Percentiles rank a stretch among this genome's conserved stretches.
phyloP scores from a whole-genome alignment of 2,113 vertebrate species.

The Helogale parvula region DNA sequence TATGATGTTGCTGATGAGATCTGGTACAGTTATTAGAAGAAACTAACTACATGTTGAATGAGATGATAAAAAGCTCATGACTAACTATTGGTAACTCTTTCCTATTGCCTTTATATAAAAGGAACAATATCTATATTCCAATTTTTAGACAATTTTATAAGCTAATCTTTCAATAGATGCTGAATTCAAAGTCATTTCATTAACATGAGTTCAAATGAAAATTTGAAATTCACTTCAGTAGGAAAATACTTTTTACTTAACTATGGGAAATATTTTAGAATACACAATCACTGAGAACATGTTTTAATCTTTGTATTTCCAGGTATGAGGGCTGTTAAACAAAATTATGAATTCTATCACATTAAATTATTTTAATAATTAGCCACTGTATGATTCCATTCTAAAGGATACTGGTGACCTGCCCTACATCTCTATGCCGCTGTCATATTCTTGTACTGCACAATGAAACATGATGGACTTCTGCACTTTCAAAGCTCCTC shows the following conservation, averaged over 20 bases:
- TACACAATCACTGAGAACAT: background rate
- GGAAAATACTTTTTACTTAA: background rate
- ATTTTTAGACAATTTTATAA: background rate
- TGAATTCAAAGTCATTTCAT: background rate
- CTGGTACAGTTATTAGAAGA: background rate
- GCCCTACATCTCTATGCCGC: background rate
- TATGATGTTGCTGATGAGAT: background rate
- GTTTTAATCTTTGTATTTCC: background rate
- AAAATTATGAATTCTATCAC: background rate
- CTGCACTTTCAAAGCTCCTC: slow-evolving; percentile 33
- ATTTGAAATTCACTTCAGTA: background rate
- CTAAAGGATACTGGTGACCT: background rate
- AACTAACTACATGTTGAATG: background rate
- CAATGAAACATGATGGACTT: slow-evolving; percentile 18
- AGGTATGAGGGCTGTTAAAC: background rate
- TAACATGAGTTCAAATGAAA: background rate
- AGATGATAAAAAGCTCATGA: background rate
- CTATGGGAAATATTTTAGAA: background rate
- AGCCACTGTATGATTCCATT: background rate
- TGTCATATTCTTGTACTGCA: background rate
- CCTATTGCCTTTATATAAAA: background rate
- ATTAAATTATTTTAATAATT: background rate
- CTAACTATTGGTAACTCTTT: background rate
- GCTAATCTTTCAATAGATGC: background rate
- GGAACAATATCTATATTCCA: background rate